A percentile compares a stretch with the other conserved stretches of the same genome.
These are phyloP conservation scores for Pyralis farinalis DNA, from an alignment of 2,888 invertebrate species.

Conservation along the genomic window DNA sequence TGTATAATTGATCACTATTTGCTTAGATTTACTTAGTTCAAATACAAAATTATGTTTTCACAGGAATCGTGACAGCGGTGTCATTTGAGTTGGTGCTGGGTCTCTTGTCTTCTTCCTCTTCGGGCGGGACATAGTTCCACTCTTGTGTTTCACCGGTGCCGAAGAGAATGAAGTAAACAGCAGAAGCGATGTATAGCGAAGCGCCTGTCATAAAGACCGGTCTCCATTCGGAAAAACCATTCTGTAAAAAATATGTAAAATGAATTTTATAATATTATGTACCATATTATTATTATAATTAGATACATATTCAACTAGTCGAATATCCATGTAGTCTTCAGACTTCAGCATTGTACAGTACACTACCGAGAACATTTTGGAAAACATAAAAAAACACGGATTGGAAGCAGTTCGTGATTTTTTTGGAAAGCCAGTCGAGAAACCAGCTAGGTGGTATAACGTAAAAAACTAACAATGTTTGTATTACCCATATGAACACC, in stretches of 20 bases:
- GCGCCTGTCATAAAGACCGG: slow-evolving; percentile 87
- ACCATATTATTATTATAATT: neutral
- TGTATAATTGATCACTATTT: neutral
- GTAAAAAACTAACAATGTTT: no score
- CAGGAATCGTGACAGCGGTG: slow-evolving; percentile 57
- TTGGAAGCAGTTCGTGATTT: no score
- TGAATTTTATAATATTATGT: neutral
- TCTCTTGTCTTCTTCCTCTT: slow-evolving; percentile 51
- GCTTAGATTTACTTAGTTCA: no score
- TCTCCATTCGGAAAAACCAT: slow-evolving; percentile 88
- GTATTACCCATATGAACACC: no score
- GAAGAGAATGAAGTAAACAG: slow-evolving; percentile 85
- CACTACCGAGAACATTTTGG: no score
- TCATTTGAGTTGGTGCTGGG: slow-evolving; percentile 44
- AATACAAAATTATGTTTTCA: slow-evolving; percentile 44
- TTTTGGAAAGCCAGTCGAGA: no score
- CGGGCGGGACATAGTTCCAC: slow-evolving; percentile 82
- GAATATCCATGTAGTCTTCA: no score
- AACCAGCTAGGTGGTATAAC: no score
- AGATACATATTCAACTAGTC: neutral
- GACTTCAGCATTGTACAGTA: no score
- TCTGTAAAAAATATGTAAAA: slow-evolving; percentile 71
- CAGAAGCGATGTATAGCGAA: slow-evolving; percentile 84
- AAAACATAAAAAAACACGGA: no score
- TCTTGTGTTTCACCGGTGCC: slow-evolving; percentile 86